Base-by-base conservation (phyloP, 2,888 invertebrate species). In the Nebria salina region DNA sequence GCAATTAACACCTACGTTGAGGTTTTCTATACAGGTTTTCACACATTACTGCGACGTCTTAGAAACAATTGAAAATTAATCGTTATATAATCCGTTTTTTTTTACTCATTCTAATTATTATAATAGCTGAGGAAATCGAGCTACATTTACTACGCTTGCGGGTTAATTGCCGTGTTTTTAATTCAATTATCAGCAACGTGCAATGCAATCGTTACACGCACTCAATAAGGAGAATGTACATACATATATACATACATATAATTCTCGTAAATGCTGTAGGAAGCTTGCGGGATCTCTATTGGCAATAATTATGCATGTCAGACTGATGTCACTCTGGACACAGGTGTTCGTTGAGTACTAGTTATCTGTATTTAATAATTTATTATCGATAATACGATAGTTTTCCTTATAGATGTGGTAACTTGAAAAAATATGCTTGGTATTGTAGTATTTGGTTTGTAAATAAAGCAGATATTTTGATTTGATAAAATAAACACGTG, bases 171-270 rank as follows among this genome's bases (percentile, higher is more conserved):
- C 70, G 25, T 34, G 70, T 25, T 34, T 70, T 70, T 70, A 34
- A 70, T 70, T 70, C 70, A 70, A 70, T 70, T 70, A 70, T 70
- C 70, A 70, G 70, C 54, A 11, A 54, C 13, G 54, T 70, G 34
- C 70, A 70, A 70, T 70, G 34, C 34, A 70, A 70, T 70, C 34
- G 34, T 70, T 11, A 70, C 70, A 70, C 70, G 70, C 70, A 54
- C 7, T 13, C 11, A 70, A 25, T 25, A 25, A 8, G 34, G 34
- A 66, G 66, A 66, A 25, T 25, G 25, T 70, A 20, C 20, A 20
- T 20, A 20, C 0, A 20, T 20, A 20, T 1, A 20, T 20, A 20
- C 20, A 20, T 20, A 20, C 20, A 20, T 20, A 20, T 20, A 70
- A 70, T 70, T 11, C 70, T 70, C 1, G 70, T 70, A 70, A 70